Conservation (phyloP, 1,140 invertebrate species). For the Drosophila athabasca region DNA sequence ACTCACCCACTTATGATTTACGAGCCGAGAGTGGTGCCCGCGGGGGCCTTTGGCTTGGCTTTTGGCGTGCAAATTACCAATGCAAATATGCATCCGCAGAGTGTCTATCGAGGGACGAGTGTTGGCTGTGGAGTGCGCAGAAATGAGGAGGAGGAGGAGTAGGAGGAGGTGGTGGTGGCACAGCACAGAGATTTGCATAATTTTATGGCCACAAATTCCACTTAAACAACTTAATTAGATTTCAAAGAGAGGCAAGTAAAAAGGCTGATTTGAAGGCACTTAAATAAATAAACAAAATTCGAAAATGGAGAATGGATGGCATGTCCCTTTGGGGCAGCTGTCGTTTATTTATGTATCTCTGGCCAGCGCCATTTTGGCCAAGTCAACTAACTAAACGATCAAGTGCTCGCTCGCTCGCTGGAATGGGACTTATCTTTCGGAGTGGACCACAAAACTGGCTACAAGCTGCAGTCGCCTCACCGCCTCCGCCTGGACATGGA, state of each 20-base stretch:
- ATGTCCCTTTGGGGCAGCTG: conserved; percentile 67
- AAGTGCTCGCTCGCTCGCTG: conserved; percentile 2
- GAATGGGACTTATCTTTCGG: conserved; percentile 48
- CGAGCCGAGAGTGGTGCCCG: conserved; percentile 39
- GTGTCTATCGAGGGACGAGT: conserved; percentile 31
- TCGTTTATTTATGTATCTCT: conserved; percentile 60
- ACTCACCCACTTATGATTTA: conserved; percentile 71
- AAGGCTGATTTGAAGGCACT: conserved; percentile 71
- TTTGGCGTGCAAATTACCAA: conserved; percentile 68
- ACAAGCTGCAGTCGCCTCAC: conserved; percentile 36
- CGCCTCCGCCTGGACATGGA: conserved; percentile 16
- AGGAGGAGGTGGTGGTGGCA: conserved; percentile 13
- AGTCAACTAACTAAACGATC: conserved; percentile 34
- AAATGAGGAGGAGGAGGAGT: no score
- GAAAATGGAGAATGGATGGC: conserved; percentile 71
- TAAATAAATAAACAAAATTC: conserved; percentile 70
- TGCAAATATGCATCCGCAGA: conserved; percentile 65
- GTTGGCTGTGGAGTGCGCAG: conserved; percentile 1
- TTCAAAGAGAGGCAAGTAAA: conserved; percentile 61
- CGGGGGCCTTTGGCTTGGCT: conserved; percentile 39
- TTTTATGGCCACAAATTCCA: conserved; percentile 78
- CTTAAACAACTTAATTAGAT: conserved; percentile 80
- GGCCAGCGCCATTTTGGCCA: conserved; percentile 62
- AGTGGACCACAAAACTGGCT: conserved; percentile 44
- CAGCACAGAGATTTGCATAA: conserved; percentile 66